Evolutionary conservation across 2,888 invertebrate genomes (phyloP).

Genomic region (Phoenoteleia sp.): DNA sequence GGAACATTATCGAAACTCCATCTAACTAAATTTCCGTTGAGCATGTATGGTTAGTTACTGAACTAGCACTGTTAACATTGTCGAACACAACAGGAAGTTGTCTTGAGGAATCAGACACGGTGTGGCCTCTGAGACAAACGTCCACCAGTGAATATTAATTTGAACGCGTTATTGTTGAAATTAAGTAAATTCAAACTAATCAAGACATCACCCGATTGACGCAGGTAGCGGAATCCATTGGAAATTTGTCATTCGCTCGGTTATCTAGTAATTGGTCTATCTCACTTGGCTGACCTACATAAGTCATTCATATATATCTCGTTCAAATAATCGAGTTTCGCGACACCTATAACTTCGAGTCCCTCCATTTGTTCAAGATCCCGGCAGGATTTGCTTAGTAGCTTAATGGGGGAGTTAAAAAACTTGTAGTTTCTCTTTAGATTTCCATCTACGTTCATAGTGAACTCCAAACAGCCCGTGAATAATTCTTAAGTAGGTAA

Average conservation of each 20-base stretch:
- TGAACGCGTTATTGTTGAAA: not conserved
- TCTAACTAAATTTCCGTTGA: slow-evolving; percentile 28
- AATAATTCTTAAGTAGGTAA: slow-evolving; percentile 55
- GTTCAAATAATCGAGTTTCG: slow-evolving; percentile 16
- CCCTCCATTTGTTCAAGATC: slow-evolving; percentile 32
- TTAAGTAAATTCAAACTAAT: slow-evolving; percentile 17
- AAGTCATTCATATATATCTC: not conserved
- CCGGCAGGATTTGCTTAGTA: slow-evolving; percentile 3
- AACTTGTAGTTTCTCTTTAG: slow-evolving; percentile 29
- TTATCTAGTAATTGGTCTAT: not conserved
- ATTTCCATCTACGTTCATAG: slow-evolving; percentile 23
- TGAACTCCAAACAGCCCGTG: slow-evolving; percentile 10
- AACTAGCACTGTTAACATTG: slow-evolving; percentile 44
- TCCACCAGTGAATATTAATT: not conserved
- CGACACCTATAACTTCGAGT: slow-evolving; percentile 15
- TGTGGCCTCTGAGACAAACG: slow-evolving; percentile 19
- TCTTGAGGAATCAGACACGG: slow-evolving; percentile 35
- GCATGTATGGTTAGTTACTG: slow-evolving; percentile 40
- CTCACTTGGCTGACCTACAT: no score
- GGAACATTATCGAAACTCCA: slow-evolving; percentile 30
- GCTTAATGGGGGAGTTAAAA: slow-evolving; percentile 27
- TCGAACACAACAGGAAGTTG: slow-evolving; percentile 34
- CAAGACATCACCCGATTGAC: not conserved
- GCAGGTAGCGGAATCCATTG: not conserved
- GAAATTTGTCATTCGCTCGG: slow-evolving; percentile 3